phyloP scores from a whole-genome alignment of 2,113 vertebrate species.

The Dolichallabes microphthalmus region DNA sequence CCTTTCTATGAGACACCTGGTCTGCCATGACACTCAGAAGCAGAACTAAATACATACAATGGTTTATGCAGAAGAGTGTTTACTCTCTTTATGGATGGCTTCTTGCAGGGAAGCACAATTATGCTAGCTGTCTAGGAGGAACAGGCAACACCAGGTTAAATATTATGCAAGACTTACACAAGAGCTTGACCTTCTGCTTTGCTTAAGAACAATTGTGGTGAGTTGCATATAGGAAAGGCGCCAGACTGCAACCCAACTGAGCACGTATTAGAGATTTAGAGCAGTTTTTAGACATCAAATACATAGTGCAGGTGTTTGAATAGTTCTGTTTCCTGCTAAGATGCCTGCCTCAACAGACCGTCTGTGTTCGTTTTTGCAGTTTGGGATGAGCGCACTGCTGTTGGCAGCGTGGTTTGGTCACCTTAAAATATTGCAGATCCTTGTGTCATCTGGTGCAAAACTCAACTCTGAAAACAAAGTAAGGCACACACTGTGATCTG shows the following conservation, averaged over 20 bases:
- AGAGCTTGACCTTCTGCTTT: not conserved
- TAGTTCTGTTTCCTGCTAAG: not conserved
- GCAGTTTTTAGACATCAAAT: not conserved
- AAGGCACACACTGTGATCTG: constrained; percentile 29
- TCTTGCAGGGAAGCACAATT: not conserved
- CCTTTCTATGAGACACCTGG: not conserved
- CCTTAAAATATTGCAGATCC: constrained; percentile 78
- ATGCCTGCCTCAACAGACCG: not conserved
- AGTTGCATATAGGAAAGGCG: not conserved
- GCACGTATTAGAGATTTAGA: not conserved
- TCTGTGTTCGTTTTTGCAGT: constrained; percentile 68
- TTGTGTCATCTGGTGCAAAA: constrained; percentile 84
- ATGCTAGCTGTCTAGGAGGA: not conserved
- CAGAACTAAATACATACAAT: not conserved
- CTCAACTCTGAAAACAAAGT: constrained; percentile 82
- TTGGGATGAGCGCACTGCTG: constrained; percentile 88
- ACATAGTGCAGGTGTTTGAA: not conserved
- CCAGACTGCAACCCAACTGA: not conserved
- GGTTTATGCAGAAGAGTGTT: not conserved
- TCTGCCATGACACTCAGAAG: not conserved
- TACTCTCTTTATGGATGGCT: not conserved
- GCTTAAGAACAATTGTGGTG: not conserved
- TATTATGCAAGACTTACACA: not conserved
- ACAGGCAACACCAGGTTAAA: not conserved
- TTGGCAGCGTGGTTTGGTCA: constrained; percentile 91